Base-by-base conservation (phyloP, 2,113 vertebrate species). In the Phaethornis superciliosus region DNA sequence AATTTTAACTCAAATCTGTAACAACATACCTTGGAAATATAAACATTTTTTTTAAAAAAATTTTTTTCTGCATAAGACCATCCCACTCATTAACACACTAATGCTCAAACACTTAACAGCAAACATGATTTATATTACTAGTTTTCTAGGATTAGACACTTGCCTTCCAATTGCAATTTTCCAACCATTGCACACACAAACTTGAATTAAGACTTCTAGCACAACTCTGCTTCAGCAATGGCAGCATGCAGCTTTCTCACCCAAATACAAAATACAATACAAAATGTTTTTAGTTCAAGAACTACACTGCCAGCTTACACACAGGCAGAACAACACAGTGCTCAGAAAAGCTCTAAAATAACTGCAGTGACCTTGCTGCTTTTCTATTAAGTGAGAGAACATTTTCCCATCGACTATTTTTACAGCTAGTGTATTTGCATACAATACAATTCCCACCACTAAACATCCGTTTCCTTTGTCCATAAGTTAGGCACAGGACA, bases 401-500 rank as follows among this genome's bases (percentile, higher is more conserved):
- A 75, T 77, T 80, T 86, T 97, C 91, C 85, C 95, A 90, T 69
- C 85, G 17, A 70, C 96, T 95, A 85, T 95, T 96, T 96, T 96
- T 92, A 75, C 5, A n/a, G 93, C 19, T 22, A 69, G 46, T 19
- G 37, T 83, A 94, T 96, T 88, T 95, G 95, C 93, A 93, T 85
- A 90, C 81, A 94, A 90, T 88, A 49, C 88, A 67, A 74, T 74
- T 95, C 95, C 89, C 67, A 92, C 89, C 70, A 82, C 87, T 82
- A 96, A 76, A 95, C 68, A 90, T 89, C 93, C 82, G 54, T 78
- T 95, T 96, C 95, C 96, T 96, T 65, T 65, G 58, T 86, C 91
- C 68, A 27, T 78, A 87, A 92, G 58, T 93, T 89, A 87, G 3
- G 4, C 6, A 33, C 46, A 74, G 86, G 93, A 85, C 92, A 87